phyloP scores from a whole-genome alignment of 1,140 invertebrate species.

The Heliconius nattereri region DNA sequence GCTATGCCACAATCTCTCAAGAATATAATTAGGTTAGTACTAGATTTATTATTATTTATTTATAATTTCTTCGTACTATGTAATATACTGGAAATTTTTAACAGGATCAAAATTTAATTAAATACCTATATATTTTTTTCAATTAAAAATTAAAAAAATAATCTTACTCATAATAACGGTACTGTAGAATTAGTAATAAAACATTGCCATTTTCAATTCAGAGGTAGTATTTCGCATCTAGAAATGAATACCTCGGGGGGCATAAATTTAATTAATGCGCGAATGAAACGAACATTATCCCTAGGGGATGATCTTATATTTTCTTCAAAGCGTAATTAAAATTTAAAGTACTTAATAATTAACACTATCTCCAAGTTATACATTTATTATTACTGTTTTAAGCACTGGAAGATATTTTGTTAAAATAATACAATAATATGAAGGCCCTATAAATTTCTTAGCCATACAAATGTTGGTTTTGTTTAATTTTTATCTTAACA shows the following conservation, averaged over 20 bases:
- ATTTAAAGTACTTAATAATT: slow-evolving; percentile 2
- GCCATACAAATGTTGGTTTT: no score
- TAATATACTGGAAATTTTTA: no score
- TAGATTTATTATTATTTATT: no score
- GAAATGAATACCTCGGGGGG: slow-evolving; percentile 39
- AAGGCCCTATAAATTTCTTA: no score
- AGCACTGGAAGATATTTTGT: not conserved
- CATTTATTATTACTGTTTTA: not conserved
- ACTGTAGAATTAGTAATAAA: slow-evolving; percentile 2
- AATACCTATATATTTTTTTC: not conserved
- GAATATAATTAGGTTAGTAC: no score
- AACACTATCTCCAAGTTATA: not conserved
- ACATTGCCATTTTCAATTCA: not conserved
- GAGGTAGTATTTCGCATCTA: slow-evolving; percentile 8
- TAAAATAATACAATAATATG: not conserved
- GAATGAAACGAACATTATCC: slow-evolving; percentile 41
- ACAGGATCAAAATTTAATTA: not conserved
- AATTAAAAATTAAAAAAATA: not conserved
- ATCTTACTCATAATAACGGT: not conserved
- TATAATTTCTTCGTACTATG: no score
- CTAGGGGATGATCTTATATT: slow-evolving; percentile 39
- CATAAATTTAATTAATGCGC: slow-evolving; percentile 48
- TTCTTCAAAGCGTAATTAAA: slow-evolving; percentile 19
- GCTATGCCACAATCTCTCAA: no score
- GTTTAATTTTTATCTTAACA: no score